Percentiles rank a stretch among this genome's conserved stretches.
phyloP scores from a whole-genome alignment of 2,113 vertebrate genomes.

The Trichomycterus rosablanca region DNA sequence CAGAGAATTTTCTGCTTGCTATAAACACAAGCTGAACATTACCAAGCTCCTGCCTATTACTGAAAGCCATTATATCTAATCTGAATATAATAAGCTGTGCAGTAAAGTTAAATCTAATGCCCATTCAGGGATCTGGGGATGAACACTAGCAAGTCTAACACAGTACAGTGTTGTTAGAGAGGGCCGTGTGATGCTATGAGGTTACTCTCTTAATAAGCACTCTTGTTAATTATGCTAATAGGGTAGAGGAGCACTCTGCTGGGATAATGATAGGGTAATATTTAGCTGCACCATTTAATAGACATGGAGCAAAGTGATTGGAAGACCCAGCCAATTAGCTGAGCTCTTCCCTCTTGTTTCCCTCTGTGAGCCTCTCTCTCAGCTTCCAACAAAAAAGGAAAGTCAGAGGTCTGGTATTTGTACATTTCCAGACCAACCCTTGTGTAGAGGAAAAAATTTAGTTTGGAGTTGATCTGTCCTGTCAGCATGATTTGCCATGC shows the following conservation, averaged over 20 bases:
- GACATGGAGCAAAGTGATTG: slow-evolving; percentile 17
- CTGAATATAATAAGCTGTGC: slow-evolving; percentile 27
- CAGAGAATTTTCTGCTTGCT: background rate
- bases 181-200: slow-evolving; percentile 21
- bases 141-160: slow-evolving; percentile 7
- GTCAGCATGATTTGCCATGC: no score
- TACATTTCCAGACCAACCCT: background rate
- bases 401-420: background rate
- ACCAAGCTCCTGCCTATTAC: background rate
- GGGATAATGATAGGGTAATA: slow-evolving; percentile 42
- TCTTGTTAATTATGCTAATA: slow-evolving; percentile 45
- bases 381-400: background rate
- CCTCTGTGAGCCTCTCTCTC: background rate
- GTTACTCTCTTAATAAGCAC: slow-evolving; percentile 42
- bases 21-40: background rate
- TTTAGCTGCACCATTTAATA: slow-evolving; percentile 32
- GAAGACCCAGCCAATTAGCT: slow-evolving; percentile 26
- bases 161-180: slow-evolving; percentile 19
- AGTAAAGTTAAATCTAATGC: background rate
- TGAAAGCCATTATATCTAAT: slow-evolving; percentile 12
- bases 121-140: slow-evolving; percentile 7
- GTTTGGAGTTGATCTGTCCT: no score
- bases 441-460: background rate
- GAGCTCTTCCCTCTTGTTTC: slow-evolving; percentile 1
- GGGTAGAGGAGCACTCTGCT: slow-evolving; percentile 13